phyloP scores from a whole-genome alignment of 2,888 invertebrate genomes.

The Eilema caniola region DNA sequence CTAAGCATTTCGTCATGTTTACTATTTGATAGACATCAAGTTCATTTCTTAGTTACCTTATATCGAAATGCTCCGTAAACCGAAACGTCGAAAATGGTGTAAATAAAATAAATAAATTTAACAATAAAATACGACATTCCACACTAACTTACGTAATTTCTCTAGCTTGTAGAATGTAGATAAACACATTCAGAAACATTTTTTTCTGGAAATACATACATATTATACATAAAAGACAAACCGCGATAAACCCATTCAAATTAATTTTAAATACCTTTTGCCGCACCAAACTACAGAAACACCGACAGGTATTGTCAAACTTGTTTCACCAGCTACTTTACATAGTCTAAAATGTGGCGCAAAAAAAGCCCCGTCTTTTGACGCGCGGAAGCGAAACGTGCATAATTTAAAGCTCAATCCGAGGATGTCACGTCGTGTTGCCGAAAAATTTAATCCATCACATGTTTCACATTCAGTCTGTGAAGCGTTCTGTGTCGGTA shows the following conservation, averaged over 20 bases:
- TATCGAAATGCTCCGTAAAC: background rate
- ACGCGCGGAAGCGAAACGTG: conserved; percentile 56
- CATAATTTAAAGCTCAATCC: conserved; percentile 76
- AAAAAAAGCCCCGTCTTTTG: conserved; percentile 49
- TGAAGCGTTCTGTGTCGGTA: conserved; percentile 52
- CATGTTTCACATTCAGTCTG: conserved; percentile 57
- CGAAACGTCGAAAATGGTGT: background rate
- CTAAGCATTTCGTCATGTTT: too few relatives aligned
- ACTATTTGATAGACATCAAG: background rate
- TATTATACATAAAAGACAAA: background rate
- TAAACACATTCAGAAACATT: background rate
- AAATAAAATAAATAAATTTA: background rate
- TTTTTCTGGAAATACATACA: background rate
- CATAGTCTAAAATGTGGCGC: conserved; percentile 46
- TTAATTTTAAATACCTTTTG: background rate
- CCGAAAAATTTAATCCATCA: conserved; percentile 83
- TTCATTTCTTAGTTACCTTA: background rate
- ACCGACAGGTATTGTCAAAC: conserved; percentile 38
- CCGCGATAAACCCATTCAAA: background rate
- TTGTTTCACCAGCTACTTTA: conserved; percentile 46
- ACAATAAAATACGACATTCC: too few relatives aligned
- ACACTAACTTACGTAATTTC: background rate
- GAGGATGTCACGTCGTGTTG: conserved; percentile 72
- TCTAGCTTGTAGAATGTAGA: background rate
- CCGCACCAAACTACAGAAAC: conserved; percentile 6